Evolutionary conservation across 92 coral and sea anemone genomes (phyloP), one percentile per base, ranked within the genome.

Genomic region (Palythoa grandiflora): DNA sequence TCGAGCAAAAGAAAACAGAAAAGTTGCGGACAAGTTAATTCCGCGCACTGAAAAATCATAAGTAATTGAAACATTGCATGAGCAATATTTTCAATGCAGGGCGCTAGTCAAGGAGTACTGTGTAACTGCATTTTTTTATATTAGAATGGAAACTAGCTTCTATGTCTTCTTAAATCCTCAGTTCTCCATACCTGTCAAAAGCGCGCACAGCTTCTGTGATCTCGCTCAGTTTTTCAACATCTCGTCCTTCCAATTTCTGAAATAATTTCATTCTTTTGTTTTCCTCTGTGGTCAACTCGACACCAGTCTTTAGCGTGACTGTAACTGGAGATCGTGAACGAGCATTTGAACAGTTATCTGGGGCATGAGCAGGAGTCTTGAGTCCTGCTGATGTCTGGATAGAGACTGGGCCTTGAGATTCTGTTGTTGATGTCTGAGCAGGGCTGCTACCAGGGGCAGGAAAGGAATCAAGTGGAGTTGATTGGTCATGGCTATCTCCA

Each of bases 121-220:
- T 44, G 50, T 44, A 2, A 44, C 28, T 28, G 28, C 28, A 0
- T 44, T 44, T 44, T 44, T 8, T 5, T 44, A 44, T 8, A 44
- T 44, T 44, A 44, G 50, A 44, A 44, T 44, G 50, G 50, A 44
- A 44, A 44, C 50, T 44, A 57, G 44, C 3, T 14, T 5, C 21
- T 5, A 5, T 6, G 5, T 0, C 0, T 8, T 65, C 38, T n/a
- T 8, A 63, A 5, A 15, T 28, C 2, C 15, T 12, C 16, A 13
- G 20, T 63, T 60, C 71, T 20, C 47, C 71, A 50, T 84, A 95
- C 99, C 99, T 95, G 89, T 97, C 99, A 94, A 97, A 97, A 36
- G 94, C 84, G 71, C 96, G 94, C 65, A 97, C 98, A 51, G 97
- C 99, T 70, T 90, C 91, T 21, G 93, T 84, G 53, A 97, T 94